Base-by-base conservation (phyloP, 2,888 invertebrate species). In the Chrysina gloriosa region DNA sequence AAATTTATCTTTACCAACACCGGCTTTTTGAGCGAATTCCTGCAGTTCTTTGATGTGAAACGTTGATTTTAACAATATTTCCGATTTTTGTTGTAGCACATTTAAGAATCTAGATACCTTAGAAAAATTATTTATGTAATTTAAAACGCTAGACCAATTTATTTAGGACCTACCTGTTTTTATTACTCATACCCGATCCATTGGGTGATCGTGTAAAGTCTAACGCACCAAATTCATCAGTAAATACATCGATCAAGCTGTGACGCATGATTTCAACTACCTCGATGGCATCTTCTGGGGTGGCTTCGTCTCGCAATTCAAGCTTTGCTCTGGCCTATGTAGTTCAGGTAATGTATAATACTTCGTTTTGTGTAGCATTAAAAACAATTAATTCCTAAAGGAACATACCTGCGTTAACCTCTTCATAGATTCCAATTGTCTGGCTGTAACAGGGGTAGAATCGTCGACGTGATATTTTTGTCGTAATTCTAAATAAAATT, bases 341-440 rank as follows among this genome's bases (percentile, higher is more conserved):
- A 47, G 9, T 31, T 58, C 9, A 67, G 1, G 21, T 19, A 27
- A 54, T 63, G 25, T 36, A 29, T 23, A 39, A 67, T 68, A 9
- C 11, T 64, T 21, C 27, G n/a, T 63, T 45, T 56, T 6, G 3
- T 1, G 9, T 19, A 45, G 11, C 45, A 19, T 45, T 9, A 45
- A 5, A 45, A 11, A 45, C n/a, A 3, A 31, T 31, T 11, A n/a
- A 14, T 39, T 39, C 2, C n/a, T 7, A 29, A 31, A 25, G 29
- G 19, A 0, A 25, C 39, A 73, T 78, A 89, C 91, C 85, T 92
- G 90, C 14, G 96, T 92, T 11, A 97, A 84, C 75, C 96, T 85
- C 69, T 96, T 92, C 70, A 97, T 87, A 0, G 95, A 96, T 83
- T 96, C 94, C 6, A 97, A 85, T 80, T 97, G 97, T 48, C 97